phyloP scores from a whole-genome alignment of 2,888 invertebrate genomes.

The Nomada ruficornis region DNA sequence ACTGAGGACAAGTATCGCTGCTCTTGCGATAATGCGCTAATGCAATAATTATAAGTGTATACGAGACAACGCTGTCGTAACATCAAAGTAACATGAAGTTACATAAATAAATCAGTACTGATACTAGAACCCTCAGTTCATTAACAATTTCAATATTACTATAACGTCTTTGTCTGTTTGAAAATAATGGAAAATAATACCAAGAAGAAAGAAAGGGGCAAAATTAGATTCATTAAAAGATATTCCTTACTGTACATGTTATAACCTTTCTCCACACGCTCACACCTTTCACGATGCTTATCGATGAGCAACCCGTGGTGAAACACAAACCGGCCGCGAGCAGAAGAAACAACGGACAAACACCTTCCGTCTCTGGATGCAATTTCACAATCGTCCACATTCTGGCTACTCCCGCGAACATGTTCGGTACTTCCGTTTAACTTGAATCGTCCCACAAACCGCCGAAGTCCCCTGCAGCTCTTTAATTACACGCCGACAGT shows the following conservation, averaged over 20 bases:
- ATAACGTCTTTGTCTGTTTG: too few species aligned
- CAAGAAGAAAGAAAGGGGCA: too few species aligned
- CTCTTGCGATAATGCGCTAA: background rate
- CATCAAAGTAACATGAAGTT: too few species aligned
- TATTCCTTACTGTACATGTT: too few species aligned
- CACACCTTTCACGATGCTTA: background rate
- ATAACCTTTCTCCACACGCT: too few species aligned
- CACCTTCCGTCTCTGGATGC: conserved; percentile 9
- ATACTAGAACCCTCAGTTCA: too few species aligned
- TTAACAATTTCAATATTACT: too few species aligned
- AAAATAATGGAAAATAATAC: too few species aligned
- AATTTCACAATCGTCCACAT: conserved; percentile 10
- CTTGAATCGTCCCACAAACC: conserved; percentile 18
- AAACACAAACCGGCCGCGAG: background rate
- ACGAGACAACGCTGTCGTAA: too few species aligned
- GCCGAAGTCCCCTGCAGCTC: conserved; percentile 21
- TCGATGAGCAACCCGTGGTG: background rate
- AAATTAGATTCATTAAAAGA: too few species aligned
- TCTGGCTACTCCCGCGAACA: background rate
- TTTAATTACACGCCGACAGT: conserved; percentile 53
- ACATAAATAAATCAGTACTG: too few species aligned
- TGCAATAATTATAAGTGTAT: background rate
- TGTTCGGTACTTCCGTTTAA: conserved; percentile 44
- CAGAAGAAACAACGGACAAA: conserved; percentile 4
- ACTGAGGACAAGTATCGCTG: background rate